phyloP scores from a whole-genome alignment of 2,113 vertebrate genomes.

The Pelmatolapia mariae region DNA sequence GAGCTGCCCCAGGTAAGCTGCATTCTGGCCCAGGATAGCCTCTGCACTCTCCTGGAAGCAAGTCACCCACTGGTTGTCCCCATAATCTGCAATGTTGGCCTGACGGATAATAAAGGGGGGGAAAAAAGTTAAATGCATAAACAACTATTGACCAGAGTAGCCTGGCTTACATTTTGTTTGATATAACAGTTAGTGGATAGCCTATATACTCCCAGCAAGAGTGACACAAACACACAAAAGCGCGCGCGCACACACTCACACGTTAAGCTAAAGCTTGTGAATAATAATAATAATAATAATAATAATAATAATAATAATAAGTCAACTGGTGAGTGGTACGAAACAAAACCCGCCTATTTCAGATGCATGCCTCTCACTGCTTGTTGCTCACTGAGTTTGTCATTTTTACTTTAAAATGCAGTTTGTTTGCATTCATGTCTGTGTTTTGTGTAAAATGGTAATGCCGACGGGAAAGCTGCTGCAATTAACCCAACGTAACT shows the following conservation, averaged over 20 bases:
- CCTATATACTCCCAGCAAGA: neutral
- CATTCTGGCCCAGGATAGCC: constrained; percentile 86
- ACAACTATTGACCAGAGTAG: neutral
- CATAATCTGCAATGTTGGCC: constrained; percentile 90
- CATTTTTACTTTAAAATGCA: neutral
- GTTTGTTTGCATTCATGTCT: neutral
- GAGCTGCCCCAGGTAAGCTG: constrained; percentile 87
- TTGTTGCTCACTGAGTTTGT: constrained; percentile 1
- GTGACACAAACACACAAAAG: neutral
- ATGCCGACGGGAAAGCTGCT: neutral
- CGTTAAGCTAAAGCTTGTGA: constrained; percentile 18
- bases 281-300: neutral
- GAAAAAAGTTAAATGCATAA: neutral
- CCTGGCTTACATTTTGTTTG: neutral
- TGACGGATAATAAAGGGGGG: constrained; percentile 44
- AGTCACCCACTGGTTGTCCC: constrained; percentile 95
- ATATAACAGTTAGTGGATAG: neutral
- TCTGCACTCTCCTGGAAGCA: constrained; percentile 96
- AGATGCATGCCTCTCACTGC: constrained; percentile 10
- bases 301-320: neutral
- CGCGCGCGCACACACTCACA: neutral
- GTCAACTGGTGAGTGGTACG: neutral
- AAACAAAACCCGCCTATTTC: constrained; percentile 46
- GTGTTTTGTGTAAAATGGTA: neutral
- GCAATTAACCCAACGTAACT: neutral